These are phyloP conservation scores for Strigamia maritima DNA, from an alignment of 2,888 invertebrate genomes.

Conservation along the genomic window DNA sequence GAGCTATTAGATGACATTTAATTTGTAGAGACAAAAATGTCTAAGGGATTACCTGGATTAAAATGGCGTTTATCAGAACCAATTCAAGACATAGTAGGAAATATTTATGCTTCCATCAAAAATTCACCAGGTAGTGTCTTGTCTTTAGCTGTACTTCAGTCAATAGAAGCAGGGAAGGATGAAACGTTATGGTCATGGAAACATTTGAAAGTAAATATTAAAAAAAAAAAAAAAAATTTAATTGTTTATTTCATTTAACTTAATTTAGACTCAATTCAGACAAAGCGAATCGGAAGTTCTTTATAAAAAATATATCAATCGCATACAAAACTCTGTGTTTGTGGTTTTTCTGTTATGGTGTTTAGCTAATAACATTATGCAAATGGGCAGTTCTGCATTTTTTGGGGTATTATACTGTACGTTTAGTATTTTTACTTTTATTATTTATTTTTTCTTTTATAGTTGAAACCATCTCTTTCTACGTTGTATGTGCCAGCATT, in stretches of 20 bases:
- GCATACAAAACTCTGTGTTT: constrained; percentile 72
- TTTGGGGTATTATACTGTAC: background rate
- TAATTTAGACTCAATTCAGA: constrained; percentile 37
- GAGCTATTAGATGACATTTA: background rate
- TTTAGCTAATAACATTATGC: background rate
- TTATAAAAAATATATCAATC: constrained; percentile 71
- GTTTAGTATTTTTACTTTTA: too few relatives aligned
- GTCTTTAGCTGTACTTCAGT: background rate
- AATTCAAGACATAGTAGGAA: background rate
- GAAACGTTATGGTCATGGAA: background rate
- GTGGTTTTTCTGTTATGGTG: background rate
- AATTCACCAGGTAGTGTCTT: background rate
- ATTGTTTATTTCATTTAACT: background rate
- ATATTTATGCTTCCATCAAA: background rate
- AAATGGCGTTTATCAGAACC: background rate
- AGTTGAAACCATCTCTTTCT: background rate
- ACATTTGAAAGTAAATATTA: background rate
- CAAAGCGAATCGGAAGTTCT: constrained; percentile 64
- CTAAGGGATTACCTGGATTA: background rate
- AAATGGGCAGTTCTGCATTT: background rate
- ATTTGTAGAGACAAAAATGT: background rate
- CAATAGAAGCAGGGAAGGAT: background rate
- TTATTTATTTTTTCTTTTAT: too few relatives aligned
- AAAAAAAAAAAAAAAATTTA: background rate
- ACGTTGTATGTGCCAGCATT: background rate